Base-by-base conservation (phyloP, 2,888 invertebrate species). In the Thymelicus acteon region DNA sequence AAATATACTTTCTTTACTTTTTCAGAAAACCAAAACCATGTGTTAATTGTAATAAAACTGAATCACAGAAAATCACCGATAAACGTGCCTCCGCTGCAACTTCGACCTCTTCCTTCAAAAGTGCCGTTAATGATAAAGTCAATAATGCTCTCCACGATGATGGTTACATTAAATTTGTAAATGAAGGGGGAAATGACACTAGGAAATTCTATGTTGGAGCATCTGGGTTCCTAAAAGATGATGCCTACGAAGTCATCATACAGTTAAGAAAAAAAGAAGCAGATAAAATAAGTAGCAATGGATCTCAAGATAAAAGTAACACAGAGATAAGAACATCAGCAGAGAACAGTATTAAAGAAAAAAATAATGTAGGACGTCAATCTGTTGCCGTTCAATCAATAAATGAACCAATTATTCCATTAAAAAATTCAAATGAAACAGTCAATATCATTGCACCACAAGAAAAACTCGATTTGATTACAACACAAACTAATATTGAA, bases 221-320 rank as follows among this genome's bases (percentile, higher is more conserved):
- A 31, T 85, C 89, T 7, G 90, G 88, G 5, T 83, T 89, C 19
- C 79, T 93, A 7, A 89, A 88, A 78, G 83, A 91, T 73, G 85
- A 91, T 65, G 88, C 85, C 19, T 93, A 92, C 74, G 93, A 93
- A 87, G 90, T 93, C 12, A 80, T 93, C 8, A 91, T 93, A 78
- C 92, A 93, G 73, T 80, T 93, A 7, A 85, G 88, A 65, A 93
- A 92, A 72, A 93, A 91, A 77, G 88, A 85, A 37, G 73, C 58
- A 7, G 74, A 75, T 65, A 77, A 72, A 67, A 48, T 12, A 2
- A 71, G 19, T 15, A 44, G 7, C 7, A 64, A 37, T 4, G 40
- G 39, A 44, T 40, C 31, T 3, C 31, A 60, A 31, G 60, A 70
- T 54, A 49, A 60, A 7, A 15, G 40, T 31, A 40, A 15, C 40